Evolutionary conservation across 2,888 invertebrate genomes (phyloP).

Genomic region (Eupeodes latifasciatus): DNA sequence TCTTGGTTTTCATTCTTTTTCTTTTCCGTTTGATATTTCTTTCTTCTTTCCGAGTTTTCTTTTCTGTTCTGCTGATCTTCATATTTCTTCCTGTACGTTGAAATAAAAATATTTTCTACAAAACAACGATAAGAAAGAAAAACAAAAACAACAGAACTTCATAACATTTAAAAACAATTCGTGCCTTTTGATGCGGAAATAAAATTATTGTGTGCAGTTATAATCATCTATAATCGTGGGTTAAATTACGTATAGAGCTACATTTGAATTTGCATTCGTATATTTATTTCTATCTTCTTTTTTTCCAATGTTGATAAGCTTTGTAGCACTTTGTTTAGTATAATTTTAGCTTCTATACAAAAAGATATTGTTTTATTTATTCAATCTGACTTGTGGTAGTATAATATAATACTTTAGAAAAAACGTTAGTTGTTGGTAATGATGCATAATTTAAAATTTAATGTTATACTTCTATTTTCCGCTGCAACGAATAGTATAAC

Average conservation of each 20-base stretch:
- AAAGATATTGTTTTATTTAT: background rate
- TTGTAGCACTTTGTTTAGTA: background rate
- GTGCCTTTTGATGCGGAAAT: conserved; percentile 74
- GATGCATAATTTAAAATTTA: conserved; percentile 35
- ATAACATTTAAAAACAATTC: conserved; percentile 67
- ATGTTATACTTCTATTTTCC: background rate
- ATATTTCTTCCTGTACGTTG: conserved; percentile 8
- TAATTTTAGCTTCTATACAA: background rate
- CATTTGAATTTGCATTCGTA: conserved; percentile 43
- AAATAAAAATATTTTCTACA: background rate
- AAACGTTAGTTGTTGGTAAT: background rate
- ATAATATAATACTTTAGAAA: too few relatives aligned
- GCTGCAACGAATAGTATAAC: conserved; percentile 3
- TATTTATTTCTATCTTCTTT: background rate
- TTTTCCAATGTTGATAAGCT: background rate
- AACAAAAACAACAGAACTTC: conserved; percentile 21
- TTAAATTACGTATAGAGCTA: conserved; percentile 62
- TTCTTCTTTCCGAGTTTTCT: background rate
- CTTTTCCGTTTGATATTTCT: conserved; percentile 25
- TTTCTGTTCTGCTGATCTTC: background rate
- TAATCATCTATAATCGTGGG: conserved; percentile 71
- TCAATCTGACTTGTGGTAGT: too few relatives aligned
- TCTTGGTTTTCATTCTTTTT: conserved; percentile 1
- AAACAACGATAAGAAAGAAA: conserved; percentile 9
- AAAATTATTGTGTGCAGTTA: conserved; percentile 67